These are phyloP conservation scores for Thunnus albacares DNA, from an alignment of 2,797 vertebrate genomes.

Conservation along the genomic window DNA sequence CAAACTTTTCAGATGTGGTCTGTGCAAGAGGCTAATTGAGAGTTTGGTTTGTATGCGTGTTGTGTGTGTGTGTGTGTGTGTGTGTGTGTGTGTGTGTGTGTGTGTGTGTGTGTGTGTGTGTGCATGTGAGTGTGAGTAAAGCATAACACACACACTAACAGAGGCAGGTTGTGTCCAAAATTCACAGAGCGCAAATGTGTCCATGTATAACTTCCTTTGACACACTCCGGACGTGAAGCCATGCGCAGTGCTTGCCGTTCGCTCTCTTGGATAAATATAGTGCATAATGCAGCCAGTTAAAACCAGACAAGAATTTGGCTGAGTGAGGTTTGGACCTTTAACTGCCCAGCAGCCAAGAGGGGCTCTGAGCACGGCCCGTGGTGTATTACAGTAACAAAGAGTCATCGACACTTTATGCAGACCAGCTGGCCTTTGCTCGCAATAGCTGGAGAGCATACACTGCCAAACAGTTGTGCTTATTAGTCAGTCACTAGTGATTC, in stretches of 20 bases:
- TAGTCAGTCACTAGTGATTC: constrained; percentile 59
- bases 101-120: constrained; percentile 69
- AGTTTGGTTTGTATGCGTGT: constrained; percentile 23
- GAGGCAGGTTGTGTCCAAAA: constrained; percentile 39
- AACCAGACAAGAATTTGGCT: constrained; percentile 52
- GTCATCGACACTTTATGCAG: constrained; percentile 53
- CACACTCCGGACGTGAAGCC: constrained; percentile 65
- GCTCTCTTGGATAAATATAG: constrained; percentile 72
- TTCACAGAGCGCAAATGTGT: constrained; percentile 55
- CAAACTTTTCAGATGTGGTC: constrained; percentile 41
- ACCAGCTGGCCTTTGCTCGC: constrained; percentile 61
- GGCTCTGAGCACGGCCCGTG: neutral
- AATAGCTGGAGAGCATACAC: neutral
- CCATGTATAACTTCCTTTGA: constrained; percentile 88
- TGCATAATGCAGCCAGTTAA: constrained; percentile 63
- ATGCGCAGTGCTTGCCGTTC: constrained; percentile 39
- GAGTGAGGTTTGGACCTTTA: constrained; percentile 40
- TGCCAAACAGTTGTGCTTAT: constrained; percentile 70
- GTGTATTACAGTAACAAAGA: constrained; percentile 67
- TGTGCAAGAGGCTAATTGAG: constrained; percentile 57
- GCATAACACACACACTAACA: constrained; percentile 38
- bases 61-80: constrained; percentile 72
- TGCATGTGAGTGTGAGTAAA: constrained; percentile 70
- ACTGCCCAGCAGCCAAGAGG: constrained; percentile 33
- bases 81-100: constrained; percentile 74